phyloP scores from a whole-genome alignment of 2,888 invertebrate species.

The Apodemia hepburni region DNA sequence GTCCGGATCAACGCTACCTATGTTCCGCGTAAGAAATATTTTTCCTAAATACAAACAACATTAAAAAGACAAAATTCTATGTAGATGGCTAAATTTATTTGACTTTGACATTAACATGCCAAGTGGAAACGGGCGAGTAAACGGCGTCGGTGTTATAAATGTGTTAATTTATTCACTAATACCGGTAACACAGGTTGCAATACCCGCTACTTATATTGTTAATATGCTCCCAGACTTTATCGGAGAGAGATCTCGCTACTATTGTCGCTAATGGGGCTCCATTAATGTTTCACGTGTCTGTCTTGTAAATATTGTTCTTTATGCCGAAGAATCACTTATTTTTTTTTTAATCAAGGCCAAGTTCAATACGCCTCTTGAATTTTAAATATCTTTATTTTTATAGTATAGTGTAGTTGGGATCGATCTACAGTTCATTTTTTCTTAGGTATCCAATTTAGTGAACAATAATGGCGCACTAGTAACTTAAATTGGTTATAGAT shows the following conservation, averaged over 20 bases:
- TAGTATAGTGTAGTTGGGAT: too few species aligned
- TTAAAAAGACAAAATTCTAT: background rate
- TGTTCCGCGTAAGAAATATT: too few species aligned
- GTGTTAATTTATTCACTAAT: slow-evolving; percentile 46
- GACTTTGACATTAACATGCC: slow-evolving; percentile 24
- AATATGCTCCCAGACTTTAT: slow-evolving; percentile 2
- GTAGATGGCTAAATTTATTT: background rate
- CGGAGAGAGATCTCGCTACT: background rate
- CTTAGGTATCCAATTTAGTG: too few species aligned
- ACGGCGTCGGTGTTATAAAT: slow-evolving; percentile 25
- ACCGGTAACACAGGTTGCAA: slow-evolving; percentile 32
- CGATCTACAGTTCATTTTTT: too few species aligned
- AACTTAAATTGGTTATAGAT: too few species aligned
- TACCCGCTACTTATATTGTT: background rate
- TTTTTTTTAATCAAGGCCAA: background rate
- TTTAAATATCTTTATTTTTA: too few species aligned
- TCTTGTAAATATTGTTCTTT: slow-evolving; percentile 3
- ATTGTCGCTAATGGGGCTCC: slow-evolving; percentile 12
- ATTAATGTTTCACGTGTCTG: background rate
- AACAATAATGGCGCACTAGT: too few species aligned
- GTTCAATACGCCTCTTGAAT: too few species aligned
- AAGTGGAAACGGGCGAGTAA: slow-evolving; percentile 24
- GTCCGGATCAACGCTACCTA: too few species aligned
- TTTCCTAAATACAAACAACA: too few species aligned
- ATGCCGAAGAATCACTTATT: background rate